Base-by-base conservation (phyloP, 2,797 vertebrate species). In the Bufotes viridis region DNA sequence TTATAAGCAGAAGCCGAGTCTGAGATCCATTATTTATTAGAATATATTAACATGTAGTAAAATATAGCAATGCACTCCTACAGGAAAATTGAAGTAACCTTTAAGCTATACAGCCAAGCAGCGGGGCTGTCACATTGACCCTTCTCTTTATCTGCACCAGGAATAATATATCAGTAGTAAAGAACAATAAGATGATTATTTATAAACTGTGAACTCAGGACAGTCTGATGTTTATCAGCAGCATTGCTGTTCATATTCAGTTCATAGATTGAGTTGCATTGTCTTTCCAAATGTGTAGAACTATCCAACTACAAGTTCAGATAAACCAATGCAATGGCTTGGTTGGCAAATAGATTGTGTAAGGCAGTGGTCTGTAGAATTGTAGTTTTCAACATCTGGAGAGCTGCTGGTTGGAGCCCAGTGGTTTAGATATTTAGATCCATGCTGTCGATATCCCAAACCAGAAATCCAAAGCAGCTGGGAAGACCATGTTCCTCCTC, bases 11-110 rank as follows among this genome's bases (percentile, higher is more conserved):
- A 17, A 29, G 15, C 58, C 22, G 34, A 65, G 79, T 22, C 61
- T 49, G 34, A 24, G 34, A 65, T 81, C 42, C 34, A 67, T 81
- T 63, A 81, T 81, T 81, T 81, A 51, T 81, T 13, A 81, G 80
- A 49, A 49, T 51, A 67, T n/a, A 81, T 51, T 81, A 65, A 22
- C 34, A 67, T 65, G 42, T 49, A 4, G 42, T 49, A 81, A 51
- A 65, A 24, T 22, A 22, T 51, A 51, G 80, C 51, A 51, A 67
- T 81, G 63, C 7, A 14, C 34, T 22, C 57, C 55, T 58, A 26
- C 3, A 6, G 26, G 61, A 80, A 24, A 26, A n/a, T 24, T 13
- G 75, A 78, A 24, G 51, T 78, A 78, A 78, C 75, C 75, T 76
- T 76, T 53, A 76, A n/a, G 49, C 14, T 75, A 5, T 75, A 49